A percentile compares a stretch with the other conserved stretches of the same genome.
Conservation (phyloP, 2,888 invertebrate genomes). For the Acronicta leporina region DNA sequence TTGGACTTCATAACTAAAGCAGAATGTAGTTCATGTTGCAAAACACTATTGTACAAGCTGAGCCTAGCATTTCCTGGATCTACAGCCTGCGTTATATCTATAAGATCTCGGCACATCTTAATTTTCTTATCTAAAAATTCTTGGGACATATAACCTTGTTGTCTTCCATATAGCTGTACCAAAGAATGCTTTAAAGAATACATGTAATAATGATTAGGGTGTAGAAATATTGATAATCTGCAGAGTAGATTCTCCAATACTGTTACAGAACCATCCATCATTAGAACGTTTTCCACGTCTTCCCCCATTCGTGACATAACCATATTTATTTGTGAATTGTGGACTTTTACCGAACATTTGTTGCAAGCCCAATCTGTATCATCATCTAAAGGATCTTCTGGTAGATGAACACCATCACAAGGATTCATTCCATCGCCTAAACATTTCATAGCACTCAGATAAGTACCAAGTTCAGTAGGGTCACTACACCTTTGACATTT, state of each 20-base stretch:
- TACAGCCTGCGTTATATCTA: slow-evolving; percentile 90
- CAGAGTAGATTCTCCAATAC: slow-evolving; percentile 91
- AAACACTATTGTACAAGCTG: slow-evolving; percentile 93
- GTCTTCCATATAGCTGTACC: slow-evolving; percentile 93
- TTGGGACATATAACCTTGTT: slow-evolving; percentile 89
- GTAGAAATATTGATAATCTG: slow-evolving; percentile 92
- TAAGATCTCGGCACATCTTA: slow-evolving; percentile 91
- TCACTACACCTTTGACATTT: slow-evolving; percentile 93
- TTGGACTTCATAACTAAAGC: slow-evolving; percentile 87
- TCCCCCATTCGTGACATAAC: slow-evolving; percentile 92
- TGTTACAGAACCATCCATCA: slow-evolving; percentile 89
- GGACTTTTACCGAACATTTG: slow-evolving; percentile 91
- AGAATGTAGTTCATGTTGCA: slow-evolving; percentile 92
- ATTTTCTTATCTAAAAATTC: slow-evolving; percentile 91
- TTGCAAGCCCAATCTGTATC: slow-evolving; percentile 94
- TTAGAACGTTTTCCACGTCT: slow-evolving; percentile 92
- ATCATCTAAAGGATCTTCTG: slow-evolving; percentile 91
- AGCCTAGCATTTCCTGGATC: slow-evolving; percentile 93
- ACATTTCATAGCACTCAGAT: slow-evolving; percentile 92
- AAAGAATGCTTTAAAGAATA: slow-evolving; percentile 95
- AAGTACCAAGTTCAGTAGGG: slow-evolving; percentile 94
- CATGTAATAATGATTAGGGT: slow-evolving; percentile 95
- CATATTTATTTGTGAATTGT: slow-evolving; percentile 90
- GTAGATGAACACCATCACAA: slow-evolving; percentile 92
- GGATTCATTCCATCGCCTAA: slow-evolving; percentile 87